Percentiles rank a stretch among this genome's conserved stretches.
phyloP scores from a whole-genome alignment of 53 echinoderm and acorn worm species.

The Apostichopus leukothele region DNA sequence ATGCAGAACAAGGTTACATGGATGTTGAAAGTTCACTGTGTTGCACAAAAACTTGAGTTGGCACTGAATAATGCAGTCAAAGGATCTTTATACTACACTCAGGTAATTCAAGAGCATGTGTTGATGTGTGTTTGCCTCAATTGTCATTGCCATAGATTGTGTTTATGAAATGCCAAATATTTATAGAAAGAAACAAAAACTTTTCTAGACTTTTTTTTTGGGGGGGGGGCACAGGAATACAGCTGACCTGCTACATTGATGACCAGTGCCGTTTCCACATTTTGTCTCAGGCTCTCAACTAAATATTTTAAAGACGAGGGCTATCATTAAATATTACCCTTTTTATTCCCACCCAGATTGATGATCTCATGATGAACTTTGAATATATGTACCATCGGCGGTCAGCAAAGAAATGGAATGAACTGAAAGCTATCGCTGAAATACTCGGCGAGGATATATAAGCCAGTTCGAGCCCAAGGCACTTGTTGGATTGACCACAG shows the following conservation, averaged over 20 bases:
- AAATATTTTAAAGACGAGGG: not conserved
- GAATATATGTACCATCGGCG: constrained; percentile 53
- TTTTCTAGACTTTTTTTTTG: too few relatives aligned
- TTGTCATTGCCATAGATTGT: too few relatives aligned
- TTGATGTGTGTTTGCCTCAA: too few relatives aligned
- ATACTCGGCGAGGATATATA: constrained; percentile 50
- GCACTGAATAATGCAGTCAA: constrained; percentile 53
- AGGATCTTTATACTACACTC: constrained; percentile 42
- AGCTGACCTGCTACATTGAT: too few relatives aligned
- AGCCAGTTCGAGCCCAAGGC: constrained; percentile 59
- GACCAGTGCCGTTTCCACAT: not conserved
- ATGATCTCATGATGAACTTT: constrained; percentile 56
- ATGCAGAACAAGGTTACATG: constrained; percentile 41
- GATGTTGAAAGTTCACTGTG: constrained; percentile 59
- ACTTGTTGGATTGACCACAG: constrained; percentile 62
- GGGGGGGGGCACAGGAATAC: too few relatives aligned
- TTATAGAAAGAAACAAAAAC: too few relatives aligned
- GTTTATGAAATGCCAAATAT: too few relatives aligned
- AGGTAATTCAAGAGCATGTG: constrained; percentile 25
- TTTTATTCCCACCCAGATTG: constrained; percentile 43
- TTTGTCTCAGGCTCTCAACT: not conserved
- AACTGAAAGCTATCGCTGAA: constrained; percentile 54
- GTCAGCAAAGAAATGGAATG: constrained; percentile 59
- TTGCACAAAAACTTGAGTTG: constrained; percentile 51
- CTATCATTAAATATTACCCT: constrained; percentile 11